Evolutionary conservation across 1,140 invertebrate genomes (phyloP), one percentile per base, ranked within the genome.

Genomic region (Eueides isabella): DNA sequence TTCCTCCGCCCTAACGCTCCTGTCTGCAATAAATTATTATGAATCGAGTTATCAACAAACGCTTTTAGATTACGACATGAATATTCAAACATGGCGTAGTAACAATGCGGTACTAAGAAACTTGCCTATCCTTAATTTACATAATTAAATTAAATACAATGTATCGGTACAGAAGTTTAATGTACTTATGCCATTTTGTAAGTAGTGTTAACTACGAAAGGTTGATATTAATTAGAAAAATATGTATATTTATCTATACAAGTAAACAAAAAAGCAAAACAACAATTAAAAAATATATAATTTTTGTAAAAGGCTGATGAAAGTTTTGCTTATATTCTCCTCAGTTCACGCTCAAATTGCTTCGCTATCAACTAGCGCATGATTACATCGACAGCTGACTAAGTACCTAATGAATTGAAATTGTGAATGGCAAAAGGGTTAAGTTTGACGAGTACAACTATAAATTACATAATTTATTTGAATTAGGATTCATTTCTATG

Each of bases 11-110:
- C 2, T 55, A 23, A 55, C 48, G 26, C 23, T 23, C 19, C 2
- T 12, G 48, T 3, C 48, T 55, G 23, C 48, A 11, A 55, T 23
- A 55, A 55, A 55, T 55, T 26, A 55, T 55, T 55, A 55, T 55
- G 26, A 55, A 55, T 55, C 48, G 48, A 55, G 48, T 55, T 55
- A 55, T 55, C 48, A 55, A 55, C 48, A 55, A 55, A 55, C 48
- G 48, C 23, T 12, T 55, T 55, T 26, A 55, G 23, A 23, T 55
- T 12, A 0, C 3, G 11, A 26, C 7, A 55, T 55, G 48, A 55
- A 55, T 55, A 55, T 55, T 55, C 48, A 55, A 55, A 14, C 23
- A 23, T 26, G 23, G 48, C 19, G 48, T 26, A 55, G 48, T 55
- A 55, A 55, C 48, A 55, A 55, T 55, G 19, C 48, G 48, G 48